A percentile compares a stretch with the other conserved stretches of the same genome.
These are phyloP conservation scores for Rhagoletis zephyria DNA, from an alignment of 1,140 invertebrate genomes.

Conservation along the genomic window DNA sequence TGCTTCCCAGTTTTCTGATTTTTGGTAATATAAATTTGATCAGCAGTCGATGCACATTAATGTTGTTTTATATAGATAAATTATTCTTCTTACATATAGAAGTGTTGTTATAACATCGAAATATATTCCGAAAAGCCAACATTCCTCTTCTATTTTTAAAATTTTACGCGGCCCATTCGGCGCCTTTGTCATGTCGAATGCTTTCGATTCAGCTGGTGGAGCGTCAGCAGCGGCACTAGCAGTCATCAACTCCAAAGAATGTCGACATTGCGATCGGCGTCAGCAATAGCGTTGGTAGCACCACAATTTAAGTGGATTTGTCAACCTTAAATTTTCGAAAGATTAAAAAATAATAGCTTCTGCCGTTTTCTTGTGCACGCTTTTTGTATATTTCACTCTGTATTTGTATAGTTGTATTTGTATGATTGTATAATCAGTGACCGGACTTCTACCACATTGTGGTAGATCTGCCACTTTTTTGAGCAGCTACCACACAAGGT, in stretches of 20 bases:
- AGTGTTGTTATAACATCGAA: not conserved
- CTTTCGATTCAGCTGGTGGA: not conserved
- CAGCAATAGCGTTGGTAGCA: not conserved
- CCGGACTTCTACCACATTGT: too few relatives aligned
- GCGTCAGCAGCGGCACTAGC: not conserved
- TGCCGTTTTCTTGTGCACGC: not conserved
- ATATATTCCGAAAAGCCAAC: conserved; percentile 17
- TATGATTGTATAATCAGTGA: too few relatives aligned
- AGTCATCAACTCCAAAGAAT: not conserved
- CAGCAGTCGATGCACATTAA: not conserved
- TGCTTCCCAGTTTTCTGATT: not conserved
- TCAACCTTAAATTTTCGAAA: not conserved
- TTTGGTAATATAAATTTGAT: conserved; percentile 15
- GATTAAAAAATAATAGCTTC: not conserved
- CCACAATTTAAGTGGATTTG: not conserved
- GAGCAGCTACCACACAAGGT: too few relatives aligned
- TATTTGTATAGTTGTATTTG: too few relatives aligned
- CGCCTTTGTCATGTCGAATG: not conserved
- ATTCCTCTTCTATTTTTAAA: conserved; percentile 46
- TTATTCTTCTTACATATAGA: not conserved
- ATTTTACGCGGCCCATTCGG: not conserved
- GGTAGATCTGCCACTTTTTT: too few relatives aligned
- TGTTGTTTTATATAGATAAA: not conserved
- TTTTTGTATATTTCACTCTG: not conserved
- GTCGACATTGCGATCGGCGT: not conserved